Evolutionary conservation across 2,888 invertebrate species (phyloP).

Genomic region (Coleophora deauratella): DNA sequence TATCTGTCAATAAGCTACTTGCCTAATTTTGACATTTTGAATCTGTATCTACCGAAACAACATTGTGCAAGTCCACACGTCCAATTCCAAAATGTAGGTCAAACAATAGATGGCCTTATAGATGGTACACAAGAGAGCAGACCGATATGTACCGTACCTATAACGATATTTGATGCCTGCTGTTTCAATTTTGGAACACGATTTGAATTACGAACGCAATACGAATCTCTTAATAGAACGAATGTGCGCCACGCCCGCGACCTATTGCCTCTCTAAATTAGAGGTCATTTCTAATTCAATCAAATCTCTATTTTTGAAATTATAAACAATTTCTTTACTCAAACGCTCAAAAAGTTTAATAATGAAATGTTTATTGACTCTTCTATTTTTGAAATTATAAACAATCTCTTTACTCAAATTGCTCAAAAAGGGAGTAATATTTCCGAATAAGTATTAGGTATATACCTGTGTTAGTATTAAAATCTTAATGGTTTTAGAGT

Average conservation of each 20-base stretch:
- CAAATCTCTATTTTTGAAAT: no score
- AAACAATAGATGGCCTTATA: constrained; percentile 38
- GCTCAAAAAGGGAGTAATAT: no score
- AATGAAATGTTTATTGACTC: no score
- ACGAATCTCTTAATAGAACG: constrained; percentile 36
- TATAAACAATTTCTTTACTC: no score
- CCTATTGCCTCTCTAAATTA: constrained; percentile 37
- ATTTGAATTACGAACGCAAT: constrained; percentile 55
- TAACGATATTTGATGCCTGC: constrained; percentile 50
- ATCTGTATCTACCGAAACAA: not conserved
- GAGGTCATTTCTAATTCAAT: constrained; percentile 24
- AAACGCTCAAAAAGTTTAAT: no score
- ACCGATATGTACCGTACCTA: constrained; percentile 8
- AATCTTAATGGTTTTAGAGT: no score
- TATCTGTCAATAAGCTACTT: no score
- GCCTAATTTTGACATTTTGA: no score
- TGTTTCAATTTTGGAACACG: constrained; percentile 67
- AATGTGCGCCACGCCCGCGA: constrained; percentile 44
- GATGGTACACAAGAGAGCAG: constrained; percentile 36
- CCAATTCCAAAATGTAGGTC: constrained; percentile 42
- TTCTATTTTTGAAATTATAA: no score
- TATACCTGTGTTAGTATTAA: no score
- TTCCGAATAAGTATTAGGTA: no score
- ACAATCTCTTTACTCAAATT: no score
- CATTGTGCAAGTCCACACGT: constrained; percentile 28